Evolutionary conservation across 2,113 vertebrate species (phyloP).

Genomic region (Malaclemys terrapin): DNA sequence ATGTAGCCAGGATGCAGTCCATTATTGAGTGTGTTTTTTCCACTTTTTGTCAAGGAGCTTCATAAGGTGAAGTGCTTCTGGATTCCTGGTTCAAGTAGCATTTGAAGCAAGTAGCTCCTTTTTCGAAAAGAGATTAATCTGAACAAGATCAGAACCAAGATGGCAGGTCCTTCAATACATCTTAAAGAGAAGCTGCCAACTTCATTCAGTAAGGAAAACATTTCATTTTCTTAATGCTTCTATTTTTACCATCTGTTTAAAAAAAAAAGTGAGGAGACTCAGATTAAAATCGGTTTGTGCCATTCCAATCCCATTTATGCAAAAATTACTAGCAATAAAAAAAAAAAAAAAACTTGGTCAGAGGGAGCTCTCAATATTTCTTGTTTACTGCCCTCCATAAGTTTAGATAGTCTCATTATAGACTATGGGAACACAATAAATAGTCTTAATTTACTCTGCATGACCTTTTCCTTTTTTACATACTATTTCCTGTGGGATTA

Average conservation of each 20-base stretch:
- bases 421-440: background rate
- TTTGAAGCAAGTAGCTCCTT: background rate
- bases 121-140: background rate
- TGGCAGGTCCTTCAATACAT: slow-evolving; percentile 10
- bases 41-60: background rate
- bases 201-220: slow-evolving; percentile 14
- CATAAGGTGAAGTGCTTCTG: background rate
- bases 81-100: background rate
- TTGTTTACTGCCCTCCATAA: slow-evolving; percentile 12
- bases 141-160: background rate
- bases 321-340: slow-evolving; percentile 54
- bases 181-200: background rate
- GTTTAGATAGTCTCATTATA: background rate
- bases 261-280: slow-evolving; percentile 5
- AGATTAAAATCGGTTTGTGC: slow-evolving; percentile 42
- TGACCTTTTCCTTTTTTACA: background rate
- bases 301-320: background rate
- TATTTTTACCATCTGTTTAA: slow-evolving; percentile 11
- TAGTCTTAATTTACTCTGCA: background rate
- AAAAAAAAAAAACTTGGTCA: slow-evolving; percentile 7
- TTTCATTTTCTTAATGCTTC: background rate
- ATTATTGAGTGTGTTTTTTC: background rate
- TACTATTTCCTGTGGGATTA: background rate
- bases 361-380: slow-evolving; percentile 8
- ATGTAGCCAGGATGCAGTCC: background rate